Evolutionary conservation across 2,113 vertebrate genomes (phyloP), one percentile per base, ranked within the genome.

Genomic region (Myotis lucifugus): DNA sequence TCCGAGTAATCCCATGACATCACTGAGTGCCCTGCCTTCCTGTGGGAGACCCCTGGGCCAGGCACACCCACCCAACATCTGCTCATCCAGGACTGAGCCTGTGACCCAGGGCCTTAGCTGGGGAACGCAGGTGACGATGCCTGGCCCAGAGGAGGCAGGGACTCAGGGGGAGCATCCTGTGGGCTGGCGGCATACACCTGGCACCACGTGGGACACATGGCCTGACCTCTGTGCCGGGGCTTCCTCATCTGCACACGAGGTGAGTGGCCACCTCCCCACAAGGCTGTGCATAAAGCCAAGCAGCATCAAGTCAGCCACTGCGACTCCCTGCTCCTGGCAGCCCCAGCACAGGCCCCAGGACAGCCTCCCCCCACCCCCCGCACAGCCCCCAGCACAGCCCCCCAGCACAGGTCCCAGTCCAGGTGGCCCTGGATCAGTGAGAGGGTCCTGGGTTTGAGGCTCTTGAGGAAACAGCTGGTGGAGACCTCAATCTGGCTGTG

Each of bases 131-230:
- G 52, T 12, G 29, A 92, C 50, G 37, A 12, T 6, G 25, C 40
- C 3, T 4, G 48, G 72, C 27, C 37, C 48, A 9, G 50, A 50
- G 32, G 7, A 29, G 92, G 19, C 42, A 59, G 27, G 72, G 67
- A 13, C 17, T 18, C 8, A 32, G 29, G 18, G 13, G 34, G 18
- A 79, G 37, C 1, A 4, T 12, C 37, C 72, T 1, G 6, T 14
- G 8, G 9, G 46, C 67, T n/a, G 12, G 12, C 21, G 21, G 40
- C 7, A 46, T 17, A 56, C 23, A 19, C 10, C 54, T 48, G 81
- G 32, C 9, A 8, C 56, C 1, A 50, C 2, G 5, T 0, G 2
- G 37, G 21, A 12, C 42, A 54, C n/a, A 0, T 10, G 7, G 29
- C 54, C 29, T 34, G 4, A 34, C 27, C 52, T 83, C 52, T 76